Evolutionary conservation across 1,140 invertebrate species (phyloP), one percentile per base, ranked within the genome.

Genomic region (Diachasma alloeum): DNA sequence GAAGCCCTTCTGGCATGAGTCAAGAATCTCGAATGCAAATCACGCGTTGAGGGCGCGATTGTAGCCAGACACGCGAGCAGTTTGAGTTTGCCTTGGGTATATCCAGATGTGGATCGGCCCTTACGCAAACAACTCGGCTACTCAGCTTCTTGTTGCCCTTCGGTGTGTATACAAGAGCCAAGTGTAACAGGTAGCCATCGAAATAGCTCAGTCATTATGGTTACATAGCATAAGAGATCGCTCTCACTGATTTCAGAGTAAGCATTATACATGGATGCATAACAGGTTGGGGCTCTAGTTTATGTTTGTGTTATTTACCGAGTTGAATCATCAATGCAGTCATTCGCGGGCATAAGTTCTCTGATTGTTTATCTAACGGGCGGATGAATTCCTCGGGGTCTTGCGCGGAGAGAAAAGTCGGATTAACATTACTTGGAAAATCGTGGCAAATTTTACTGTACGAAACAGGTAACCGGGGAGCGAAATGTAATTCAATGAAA

Each of bases 21-120:
- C 24, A 68, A 74, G 74, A 79, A 81, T 53, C 63, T 9, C 26
- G 78, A 69, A 83, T 83, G 80, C 79, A 82, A 83, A 83, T 82
- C 74, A 66, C 78, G 48, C 31, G 74, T 75, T 68, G n/a, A 73
- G 46, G 15, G 70, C 39, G 70, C 78, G 78, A 84, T 83, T 81
- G 81, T 80, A 36, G 26, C 72, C 68, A 37, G 72, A 68, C 77
- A 83, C 82, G 83, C 83, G 76, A 84, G 11, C 72, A 63, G 11
- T 13, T 17, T 15, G 13, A 66, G 17, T 37, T 37, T n/a, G 36
- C 36, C 36, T 19, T 68, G n/a, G 66, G 36, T 68, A 26, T 66
- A 68, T 42, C 26, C 44, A 68, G 42, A 39, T 68, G 66, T 39
- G 17, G 48, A 59, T 59, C 67, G 69, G 31, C 63, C 53, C 19